Percentiles rank a stretch among this genome's conserved stretches.
Evolutionary conservation across 2,888 invertebrate genomes (phyloP).

Genomic region (Eulithis prunata): DNA sequence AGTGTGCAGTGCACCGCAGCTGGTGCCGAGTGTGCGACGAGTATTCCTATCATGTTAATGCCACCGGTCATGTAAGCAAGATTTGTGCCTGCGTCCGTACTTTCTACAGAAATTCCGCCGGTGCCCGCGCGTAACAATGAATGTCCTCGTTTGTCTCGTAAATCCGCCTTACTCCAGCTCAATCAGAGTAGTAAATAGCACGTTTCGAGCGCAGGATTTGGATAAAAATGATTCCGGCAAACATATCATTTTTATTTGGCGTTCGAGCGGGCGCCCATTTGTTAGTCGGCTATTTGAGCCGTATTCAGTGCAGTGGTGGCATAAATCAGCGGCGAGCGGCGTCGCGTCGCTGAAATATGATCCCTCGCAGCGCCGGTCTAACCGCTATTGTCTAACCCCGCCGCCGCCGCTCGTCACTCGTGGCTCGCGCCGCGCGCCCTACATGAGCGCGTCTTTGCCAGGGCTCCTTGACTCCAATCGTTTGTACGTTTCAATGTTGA

Average conservation of each 20-base stretch:
- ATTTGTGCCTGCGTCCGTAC: no score
- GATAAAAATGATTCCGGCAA: conserved; percentile 50
- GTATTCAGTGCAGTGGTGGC: conserved; percentile 49
- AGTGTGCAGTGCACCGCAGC: no score
- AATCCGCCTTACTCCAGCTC: conserved; percentile 46
- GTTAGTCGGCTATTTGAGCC: conserved; percentile 55
- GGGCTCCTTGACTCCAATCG: conserved; percentile 6
- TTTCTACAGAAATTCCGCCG: background rate
- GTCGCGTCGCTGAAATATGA: conserved; percentile 52
- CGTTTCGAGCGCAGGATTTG: conserved; percentile 48
- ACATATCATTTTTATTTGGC: conserved; percentile 64
- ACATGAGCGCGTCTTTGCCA: conserved; percentile 7
- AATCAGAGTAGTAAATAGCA: conserved; percentile 51
- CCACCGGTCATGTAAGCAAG: no score
- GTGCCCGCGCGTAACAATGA: conserved; percentile 4
- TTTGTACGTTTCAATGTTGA: conserved; percentile 8
- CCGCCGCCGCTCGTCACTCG: background rate
- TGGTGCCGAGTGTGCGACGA: no score
- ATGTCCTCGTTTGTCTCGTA: conserved; percentile 39
- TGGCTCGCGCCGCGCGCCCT: no score
- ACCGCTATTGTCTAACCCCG: conserved; percentile 46
- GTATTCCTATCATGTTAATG: no score
- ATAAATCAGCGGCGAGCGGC: conserved; percentile 55
- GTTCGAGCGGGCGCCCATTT: conserved; percentile 48
- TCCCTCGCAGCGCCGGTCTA: conserved; percentile 41